Percentiles rank a stretch among this genome's conserved stretches.
phyloP scores from a whole-genome alignment of 2,113 vertebrate genomes.

The Puffinus mauretanicus region DNA sequence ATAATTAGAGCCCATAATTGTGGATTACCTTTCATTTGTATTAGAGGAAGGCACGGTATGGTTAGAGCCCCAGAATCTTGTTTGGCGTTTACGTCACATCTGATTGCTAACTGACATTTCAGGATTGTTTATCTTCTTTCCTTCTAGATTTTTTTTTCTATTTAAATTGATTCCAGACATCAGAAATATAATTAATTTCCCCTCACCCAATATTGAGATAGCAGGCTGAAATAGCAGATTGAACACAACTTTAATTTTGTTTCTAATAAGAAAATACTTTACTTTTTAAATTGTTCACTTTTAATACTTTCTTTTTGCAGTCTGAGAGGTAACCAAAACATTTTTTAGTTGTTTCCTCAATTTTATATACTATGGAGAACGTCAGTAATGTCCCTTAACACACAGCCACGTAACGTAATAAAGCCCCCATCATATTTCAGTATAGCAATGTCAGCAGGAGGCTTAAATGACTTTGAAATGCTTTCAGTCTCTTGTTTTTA shows the following conservation, averaged over 20 bases:
- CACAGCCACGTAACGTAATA: slow-evolving; percentile 65
- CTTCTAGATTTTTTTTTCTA: not conserved
- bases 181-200: slow-evolving; percentile 54
- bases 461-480: slow-evolving; percentile 72
- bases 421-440: slow-evolving; percentile 57
- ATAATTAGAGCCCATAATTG: slow-evolving; percentile 23
- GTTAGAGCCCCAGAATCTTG: not conserved
- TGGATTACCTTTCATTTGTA: slow-evolving; percentile 24
- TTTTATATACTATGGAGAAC: slow-evolving; percentile 72
- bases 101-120: slow-evolving; percentile 36
- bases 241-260: slow-evolving; percentile 53
- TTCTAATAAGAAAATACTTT: slow-evolving; percentile 66
- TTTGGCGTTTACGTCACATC: not conserved
- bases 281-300: slow-evolving; percentile 61
- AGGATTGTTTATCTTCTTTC: not conserved
- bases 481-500: slow-evolving; percentile 70
- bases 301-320: slow-evolving; percentile 39
- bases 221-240: slow-evolving; percentile 41
- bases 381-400: slow-evolving; percentile 69
- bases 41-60: not conserved
- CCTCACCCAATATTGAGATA: slow-evolving; percentile 13
- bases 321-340: slow-evolving; percentile 68
- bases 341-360: slow-evolving; percentile 71
- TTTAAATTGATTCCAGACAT: slow-evolving; percentile 59
- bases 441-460: slow-evolving; percentile 63